Conservation (phyloP, 2,888 invertebrate genomes). For the Amiota mariae region DNA sequence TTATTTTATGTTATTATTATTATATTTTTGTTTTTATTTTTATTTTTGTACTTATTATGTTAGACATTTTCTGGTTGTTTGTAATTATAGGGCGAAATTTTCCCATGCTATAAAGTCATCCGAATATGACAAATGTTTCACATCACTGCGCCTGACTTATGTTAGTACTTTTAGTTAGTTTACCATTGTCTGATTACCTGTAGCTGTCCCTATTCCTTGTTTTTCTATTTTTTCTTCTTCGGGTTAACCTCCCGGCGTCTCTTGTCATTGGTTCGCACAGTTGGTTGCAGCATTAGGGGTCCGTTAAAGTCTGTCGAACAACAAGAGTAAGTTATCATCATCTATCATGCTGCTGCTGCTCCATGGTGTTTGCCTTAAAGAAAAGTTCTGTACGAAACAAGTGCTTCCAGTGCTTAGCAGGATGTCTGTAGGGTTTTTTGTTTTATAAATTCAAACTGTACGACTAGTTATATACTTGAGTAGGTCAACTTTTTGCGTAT, state of each 20-base stretch:
- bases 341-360: constrained; percentile 16
- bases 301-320: background rate
- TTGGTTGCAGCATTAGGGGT: background rate
- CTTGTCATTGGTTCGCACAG: constrained; percentile 23
- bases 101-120: constrained; percentile 54
- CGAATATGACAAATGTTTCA: constrained; percentile 70
- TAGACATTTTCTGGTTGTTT: background rate
- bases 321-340: background rate
- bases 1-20: constrained; percentile 24
- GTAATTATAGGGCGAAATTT: constrained; percentile 45
- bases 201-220: constrained; percentile 27
- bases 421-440: constrained; percentile 38
- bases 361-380: constrained; percentile 7
- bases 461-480: too few relatives aligned
- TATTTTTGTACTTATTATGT: background rate
- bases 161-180: too few relatives aligned
- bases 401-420: constrained; percentile 63
- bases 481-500: too few relatives aligned
- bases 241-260: background rate
- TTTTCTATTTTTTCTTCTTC: background rate
- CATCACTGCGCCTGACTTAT: constrained; percentile 64
- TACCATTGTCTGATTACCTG: constrained; percentile 33
- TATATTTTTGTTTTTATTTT: constrained; percentile 18
- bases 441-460: too few relatives aligned
- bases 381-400: constrained; percentile 48